These are phyloP conservation scores for Anoplius nigerrimus DNA, from an alignment of 2,888 invertebrate species.

Conservation along the genomic window DNA sequence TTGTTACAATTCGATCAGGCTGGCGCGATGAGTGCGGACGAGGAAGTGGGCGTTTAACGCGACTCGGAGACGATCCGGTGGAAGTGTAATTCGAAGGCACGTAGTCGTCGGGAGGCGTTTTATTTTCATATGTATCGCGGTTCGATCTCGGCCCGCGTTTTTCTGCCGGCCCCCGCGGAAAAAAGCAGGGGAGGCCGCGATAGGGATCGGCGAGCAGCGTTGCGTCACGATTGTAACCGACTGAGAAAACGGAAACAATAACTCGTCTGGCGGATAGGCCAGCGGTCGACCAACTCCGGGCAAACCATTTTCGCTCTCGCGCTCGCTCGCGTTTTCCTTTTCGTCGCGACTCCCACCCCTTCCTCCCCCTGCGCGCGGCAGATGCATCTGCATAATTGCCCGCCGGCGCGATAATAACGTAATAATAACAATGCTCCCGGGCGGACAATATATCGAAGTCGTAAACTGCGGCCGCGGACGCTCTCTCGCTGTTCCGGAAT, in stretches of 20 bases:
- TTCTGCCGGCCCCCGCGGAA: background rate
- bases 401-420: slow-evolving; percentile 22
- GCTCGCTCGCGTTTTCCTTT: slow-evolving; percentile 30
- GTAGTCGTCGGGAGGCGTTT: too few relatives aligned
- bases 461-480: slow-evolving; percentile 1
- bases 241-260: slow-evolving; percentile 54
- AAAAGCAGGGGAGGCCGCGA: background rate
- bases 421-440: slow-evolving; percentile 29
- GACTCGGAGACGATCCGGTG: too few relatives aligned
- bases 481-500: background rate
- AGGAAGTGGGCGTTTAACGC: too few relatives aligned
- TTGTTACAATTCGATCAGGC: too few relatives aligned
- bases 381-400: slow-evolving; percentile 38
- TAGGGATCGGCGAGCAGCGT: slow-evolving; percentile 24
- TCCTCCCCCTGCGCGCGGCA: too few relatives aligned
- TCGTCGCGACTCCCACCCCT: slow-evolving; percentile 29
- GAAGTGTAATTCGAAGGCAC: too few relatives aligned
- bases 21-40: too few relatives aligned
- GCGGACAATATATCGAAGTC: slow-evolving; percentile 1
- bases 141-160: too few relatives aligned
- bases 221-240: slow-evolving; percentile 57
- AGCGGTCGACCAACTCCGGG: slow-evolving; percentile 35
- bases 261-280: slow-evolving; percentile 50
- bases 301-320: slow-evolving; percentile 32
- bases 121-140: too few relatives aligned